A percentile compares a stretch with the other conserved stretches of the same genome.
Conservation (phyloP, 2,888 invertebrate species). For the Eupithecia insigniata region DNA sequence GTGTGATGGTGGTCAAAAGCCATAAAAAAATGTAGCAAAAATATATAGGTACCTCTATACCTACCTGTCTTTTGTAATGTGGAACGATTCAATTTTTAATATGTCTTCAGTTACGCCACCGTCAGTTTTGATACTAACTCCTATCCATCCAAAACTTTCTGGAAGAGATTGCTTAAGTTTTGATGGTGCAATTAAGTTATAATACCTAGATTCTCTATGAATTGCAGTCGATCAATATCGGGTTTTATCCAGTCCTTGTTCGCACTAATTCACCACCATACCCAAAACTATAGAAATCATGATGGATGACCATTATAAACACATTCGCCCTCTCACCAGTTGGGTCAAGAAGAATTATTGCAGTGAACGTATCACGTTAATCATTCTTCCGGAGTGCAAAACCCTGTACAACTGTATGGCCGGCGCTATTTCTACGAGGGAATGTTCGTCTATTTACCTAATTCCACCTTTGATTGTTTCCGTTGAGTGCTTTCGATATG, state of each 20-base stretch:
- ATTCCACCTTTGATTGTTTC: slow-evolving; percentile 32
- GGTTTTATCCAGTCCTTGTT: too few relatives aligned
- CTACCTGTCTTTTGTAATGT: too few relatives aligned
- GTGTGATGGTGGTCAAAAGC: too few relatives aligned
- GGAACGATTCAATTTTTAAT: too few relatives aligned
- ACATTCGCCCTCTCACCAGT: slow-evolving; percentile 50
- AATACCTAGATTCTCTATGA: not conserved
- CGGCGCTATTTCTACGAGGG: slow-evolving; percentile 21
- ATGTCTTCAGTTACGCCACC: too few relatives aligned
- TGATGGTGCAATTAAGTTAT: not conserved
- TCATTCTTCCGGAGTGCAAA: slow-evolving; percentile 77
- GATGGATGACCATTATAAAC: slow-evolving; percentile 61
- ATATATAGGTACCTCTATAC: too few relatives aligned
- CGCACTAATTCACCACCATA: not conserved
- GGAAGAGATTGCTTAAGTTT: too few relatives aligned
- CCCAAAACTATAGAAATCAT: slow-evolving; percentile 42
- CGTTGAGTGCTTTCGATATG: slow-evolving; percentile 31
- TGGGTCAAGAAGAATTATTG: slow-evolving; percentile 10
- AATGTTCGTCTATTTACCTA: slow-evolving; percentile 33
- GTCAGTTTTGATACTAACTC: too few relatives aligned
- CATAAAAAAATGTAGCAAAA: too few relatives aligned
- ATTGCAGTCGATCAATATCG: not conserved
- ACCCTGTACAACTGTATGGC: slow-evolving; percentile 59
- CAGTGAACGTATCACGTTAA: slow-evolving; percentile 56
- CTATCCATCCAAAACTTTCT: too few relatives aligned